Conservation (phyloP, 2,113 vertebrate genomes). For the Notarius quadriscutis region DNA sequence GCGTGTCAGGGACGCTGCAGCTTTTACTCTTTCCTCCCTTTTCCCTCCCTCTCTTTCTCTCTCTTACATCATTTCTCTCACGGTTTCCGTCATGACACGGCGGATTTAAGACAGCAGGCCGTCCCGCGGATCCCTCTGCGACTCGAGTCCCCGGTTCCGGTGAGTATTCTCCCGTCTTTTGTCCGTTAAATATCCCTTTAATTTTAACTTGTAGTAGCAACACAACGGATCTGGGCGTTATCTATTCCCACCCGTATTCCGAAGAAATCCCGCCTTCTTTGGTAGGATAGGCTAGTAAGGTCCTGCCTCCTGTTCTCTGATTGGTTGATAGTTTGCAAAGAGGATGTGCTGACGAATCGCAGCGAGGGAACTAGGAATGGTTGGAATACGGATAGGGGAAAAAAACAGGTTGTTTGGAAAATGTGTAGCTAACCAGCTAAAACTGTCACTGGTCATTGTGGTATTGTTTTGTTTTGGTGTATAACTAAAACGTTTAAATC, state of each 20-base stretch:
- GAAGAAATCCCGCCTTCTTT: background rate
- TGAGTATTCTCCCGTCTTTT: conserved; percentile 57
- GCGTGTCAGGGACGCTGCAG: conserved; percentile 62
- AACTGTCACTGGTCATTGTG: background rate
- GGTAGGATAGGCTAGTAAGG: background rate
- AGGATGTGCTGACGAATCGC: background rate
- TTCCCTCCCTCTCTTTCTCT: conserved; percentile 38
- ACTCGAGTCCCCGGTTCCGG: conserved; percentile 61
- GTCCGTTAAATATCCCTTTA: conserved; percentile 7
- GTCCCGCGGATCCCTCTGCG: conserved; percentile 57
- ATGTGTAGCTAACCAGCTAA: background rate
- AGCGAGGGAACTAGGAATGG: background rate
- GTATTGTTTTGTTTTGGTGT: background rate
- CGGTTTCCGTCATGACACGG: conserved; percentile 67
- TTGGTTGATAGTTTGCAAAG: background rate
- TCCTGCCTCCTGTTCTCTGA: background rate
- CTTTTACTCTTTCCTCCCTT: conserved; percentile 54
- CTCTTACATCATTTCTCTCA: conserved; percentile 28
- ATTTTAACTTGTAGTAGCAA: conserved; percentile 10
- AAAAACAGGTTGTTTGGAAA: background rate
- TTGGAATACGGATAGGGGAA: conserved; percentile 7
- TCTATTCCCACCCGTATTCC: background rate
- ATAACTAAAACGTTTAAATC: background rate
- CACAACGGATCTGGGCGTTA: background rate
- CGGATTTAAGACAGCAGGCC: conserved; percentile 62